Evolutionary conservation across 2,797 vertebrate species (phyloP), one percentile per base, ranked within the genome.

Genomic region (Centropyge bicolor): DNA sequence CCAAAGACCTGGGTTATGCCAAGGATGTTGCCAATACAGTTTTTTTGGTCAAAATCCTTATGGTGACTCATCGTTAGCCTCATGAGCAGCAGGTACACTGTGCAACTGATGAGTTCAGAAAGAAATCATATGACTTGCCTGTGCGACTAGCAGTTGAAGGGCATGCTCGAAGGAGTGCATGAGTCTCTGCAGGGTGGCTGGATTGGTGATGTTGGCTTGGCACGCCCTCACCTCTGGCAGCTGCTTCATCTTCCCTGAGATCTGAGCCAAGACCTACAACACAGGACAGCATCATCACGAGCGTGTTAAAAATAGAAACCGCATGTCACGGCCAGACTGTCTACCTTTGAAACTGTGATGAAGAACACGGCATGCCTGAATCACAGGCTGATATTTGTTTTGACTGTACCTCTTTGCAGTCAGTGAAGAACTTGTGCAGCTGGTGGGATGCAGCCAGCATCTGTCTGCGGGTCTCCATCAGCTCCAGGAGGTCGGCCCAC

Each of bases 401-500:
- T 56, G 38, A 67, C 60, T 17, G 64, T 57, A 97, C 96, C 91
- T 98, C 96, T 77, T 96, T 95, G 70, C 97, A 96, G 35, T 97
- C 96, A 0, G 96, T 97, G 85, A 97, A 96, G 93, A 98, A 99
- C 80, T 96, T 96, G 86, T 98, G 98, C 73, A 99, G 95, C 93
- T 98, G 97, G 2, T 97, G 95, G 0, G 98, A 97, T 0, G 97
- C 98, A 0, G 96, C 95, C 70, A 99, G 92, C 96, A 98, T 97
- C 94, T 98, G 98, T 3, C 96, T 95, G 54, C 97, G 94, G 0
- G 98, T 98, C 90, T 98, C 97, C 78, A 99, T 97, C 76, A 99
- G 96, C 91, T 99, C 98, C 60, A 98, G 95, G 19, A 99, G 96
- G 91, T 98, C 98, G 0, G 98, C 98, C 98, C 98, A 99, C 3